Evolutionary conservation across 1,140 invertebrate genomes (phyloP).

Genomic region (Eubasilissa regina): DNA sequence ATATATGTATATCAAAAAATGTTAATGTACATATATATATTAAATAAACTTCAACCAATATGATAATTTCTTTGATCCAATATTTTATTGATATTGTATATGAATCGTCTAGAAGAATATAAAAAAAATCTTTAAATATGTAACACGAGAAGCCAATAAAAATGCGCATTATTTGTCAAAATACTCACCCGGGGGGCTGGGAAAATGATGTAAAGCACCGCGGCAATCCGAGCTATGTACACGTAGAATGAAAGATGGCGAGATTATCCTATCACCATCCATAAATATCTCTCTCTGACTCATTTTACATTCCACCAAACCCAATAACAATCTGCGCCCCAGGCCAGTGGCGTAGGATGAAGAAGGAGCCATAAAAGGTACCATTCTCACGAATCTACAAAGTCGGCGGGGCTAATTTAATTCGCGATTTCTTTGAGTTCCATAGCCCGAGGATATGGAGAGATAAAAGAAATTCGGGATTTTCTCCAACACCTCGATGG

Average conservation of each 20-base stretch:
- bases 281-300: constrained; percentile 56
- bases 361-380: constrained; percentile 30
- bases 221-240: constrained; percentile 30
- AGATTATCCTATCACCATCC: constrained; percentile 58
- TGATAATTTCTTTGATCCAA: no score
- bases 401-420: constrained; percentile 58
- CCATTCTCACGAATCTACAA: constrained; percentile 50
- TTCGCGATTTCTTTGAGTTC: constrained; percentile 58
- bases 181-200: constrained; percentile 34
- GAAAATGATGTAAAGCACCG: constrained; percentile 12
- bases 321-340: constrained; percentile 55
- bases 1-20: no score
- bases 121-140: neutral
- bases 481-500: constrained; percentile 44
- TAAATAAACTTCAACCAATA: no score
- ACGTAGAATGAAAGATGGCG: constrained; percentile 43
- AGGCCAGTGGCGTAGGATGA: constrained; percentile 33
- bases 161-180: constrained; percentile 46
- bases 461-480: constrained; percentile 58
- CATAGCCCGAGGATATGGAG: constrained; percentile 53
- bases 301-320: constrained; percentile 56
- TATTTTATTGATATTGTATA: no score
- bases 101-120: no score
- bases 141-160: constrained; percentile 27
- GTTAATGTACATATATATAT: no score